Conservation (phyloP, 1,140 invertebrate genomes). For the Drosophila bocqueti region DNA sequence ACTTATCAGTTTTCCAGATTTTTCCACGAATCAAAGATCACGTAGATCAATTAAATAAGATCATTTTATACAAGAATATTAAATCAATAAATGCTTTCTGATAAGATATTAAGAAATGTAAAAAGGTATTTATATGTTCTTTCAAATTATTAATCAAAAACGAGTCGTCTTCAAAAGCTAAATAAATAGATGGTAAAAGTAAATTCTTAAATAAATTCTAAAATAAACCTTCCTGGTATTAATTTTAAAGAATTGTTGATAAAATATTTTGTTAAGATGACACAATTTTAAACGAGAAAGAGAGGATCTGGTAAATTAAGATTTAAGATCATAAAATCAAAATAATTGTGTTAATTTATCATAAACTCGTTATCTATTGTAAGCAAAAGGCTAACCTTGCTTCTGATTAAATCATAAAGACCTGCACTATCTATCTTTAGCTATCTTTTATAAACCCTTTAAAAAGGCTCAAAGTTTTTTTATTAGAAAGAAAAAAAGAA, state of each 20-base stretch:
- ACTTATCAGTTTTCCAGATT: neutral
- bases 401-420: neutral
- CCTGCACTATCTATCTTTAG: neutral
- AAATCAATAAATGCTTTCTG: neutral
- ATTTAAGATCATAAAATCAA: neutral
- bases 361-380: neutral
- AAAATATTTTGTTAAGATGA: neutral
- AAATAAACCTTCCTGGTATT: neutral
- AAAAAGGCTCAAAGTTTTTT: neutral
- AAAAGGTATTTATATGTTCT: neutral
- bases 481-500: neutral
- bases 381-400: neutral
- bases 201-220: neutral
- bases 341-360: neutral
- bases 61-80: neutral
- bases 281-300: neutral
- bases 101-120: neutral
- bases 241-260: neutral
- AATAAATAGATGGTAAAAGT: neutral
- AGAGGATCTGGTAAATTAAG: neutral
- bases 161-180: neutral
- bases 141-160: neutral
- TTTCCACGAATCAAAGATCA: neutral
- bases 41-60: neutral
- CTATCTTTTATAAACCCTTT: neutral